phyloP scores from a whole-genome alignment of 2,797 vertebrate species.

The Distichodus sexfasciatus region DNA sequence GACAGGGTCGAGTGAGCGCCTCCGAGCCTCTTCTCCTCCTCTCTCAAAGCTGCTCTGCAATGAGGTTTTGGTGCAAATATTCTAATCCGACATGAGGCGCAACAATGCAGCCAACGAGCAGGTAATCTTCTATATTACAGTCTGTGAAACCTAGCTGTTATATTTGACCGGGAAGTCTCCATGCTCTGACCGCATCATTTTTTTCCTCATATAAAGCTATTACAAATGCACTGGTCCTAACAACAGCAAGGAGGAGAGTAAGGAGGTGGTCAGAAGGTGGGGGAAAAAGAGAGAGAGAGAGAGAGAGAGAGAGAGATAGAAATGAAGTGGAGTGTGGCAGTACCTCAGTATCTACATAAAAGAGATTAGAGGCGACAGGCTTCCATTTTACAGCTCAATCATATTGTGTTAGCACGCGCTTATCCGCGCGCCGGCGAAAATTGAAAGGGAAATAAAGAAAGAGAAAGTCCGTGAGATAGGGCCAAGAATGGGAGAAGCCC shows the following conservation, averaged over 20 bases:
- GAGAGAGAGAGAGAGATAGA: slow-evolving; percentile 46
- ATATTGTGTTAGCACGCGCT: slow-evolving; percentile 88
- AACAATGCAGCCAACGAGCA: slow-evolving; percentile 72
- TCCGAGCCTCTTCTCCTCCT: slow-evolving; percentile 16
- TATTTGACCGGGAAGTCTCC: slow-evolving; percentile 67
- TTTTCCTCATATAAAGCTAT: slow-evolving; percentile 23
- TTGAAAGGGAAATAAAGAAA: slow-evolving; percentile 95
- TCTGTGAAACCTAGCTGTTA: slow-evolving; percentile 76
- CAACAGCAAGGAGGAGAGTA: slow-evolving; percentile 29
- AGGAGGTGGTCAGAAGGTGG: slow-evolving; percentile 49
- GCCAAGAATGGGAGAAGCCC: slow-evolving; percentile 81
- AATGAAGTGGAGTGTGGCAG: slow-evolving; percentile 81
- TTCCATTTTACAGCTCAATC: slow-evolving; percentile 92
- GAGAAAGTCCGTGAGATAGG: slow-evolving; percentile 84
- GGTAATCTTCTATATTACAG: slow-evolving; percentile 77
- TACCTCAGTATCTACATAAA: slow-evolving; percentile 91
- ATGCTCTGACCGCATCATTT: slow-evolving; percentile 60
- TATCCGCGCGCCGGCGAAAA: slow-evolving; percentile 85
- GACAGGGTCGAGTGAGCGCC: slow-evolving; percentile 59
- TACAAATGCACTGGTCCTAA: slow-evolving; percentile 39
- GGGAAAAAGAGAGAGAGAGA: slow-evolving; percentile 20
- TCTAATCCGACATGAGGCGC: slow-evolving; percentile 77
- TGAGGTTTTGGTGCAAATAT: slow-evolving; percentile 74
- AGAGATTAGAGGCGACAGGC: slow-evolving; percentile 91
- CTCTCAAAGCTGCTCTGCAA: slow-evolving; percentile 64